Conservation (phyloP, 2,888 invertebrate species). For the Poecilobothrus nobilitatus region DNA sequence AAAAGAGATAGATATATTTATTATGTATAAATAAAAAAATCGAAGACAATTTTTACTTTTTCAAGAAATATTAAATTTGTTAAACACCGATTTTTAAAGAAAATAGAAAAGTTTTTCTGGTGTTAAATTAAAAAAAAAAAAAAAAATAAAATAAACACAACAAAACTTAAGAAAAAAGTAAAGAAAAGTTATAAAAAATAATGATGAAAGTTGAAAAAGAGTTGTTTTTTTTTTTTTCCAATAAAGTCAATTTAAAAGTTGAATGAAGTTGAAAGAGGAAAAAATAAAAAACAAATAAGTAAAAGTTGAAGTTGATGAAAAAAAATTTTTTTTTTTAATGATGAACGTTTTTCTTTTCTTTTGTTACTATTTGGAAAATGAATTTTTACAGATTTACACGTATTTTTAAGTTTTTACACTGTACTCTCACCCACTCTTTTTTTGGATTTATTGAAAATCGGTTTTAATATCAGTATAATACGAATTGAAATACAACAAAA, state of each 20-base stretch:
- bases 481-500: no score
- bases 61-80: neutral
- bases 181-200: neutral
- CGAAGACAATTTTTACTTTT: no score
- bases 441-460: no score
- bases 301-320: neutral
- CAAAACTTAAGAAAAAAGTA: no score
- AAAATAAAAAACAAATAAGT: no score
- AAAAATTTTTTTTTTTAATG: neutral
- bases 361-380: neutral
- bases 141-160: no score
- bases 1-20: no score
- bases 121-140: neutral
- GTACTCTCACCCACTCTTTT: no score
- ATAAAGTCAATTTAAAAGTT: constrained; percentile 6
- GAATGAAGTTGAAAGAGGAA: neutral
- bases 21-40: no score
- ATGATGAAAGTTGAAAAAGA: constrained; percentile 4
- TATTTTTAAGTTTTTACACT: no score
- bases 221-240: neutral
- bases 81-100: neutral
- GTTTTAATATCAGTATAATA: no score
- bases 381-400: neutral
- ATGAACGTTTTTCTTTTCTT: neutral
- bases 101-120: neutral